Evolutionary conservation across 2,888 invertebrate genomes (phyloP), one percentile per base, ranked within the genome.

Genomic region (Cremastinae sp.): DNA sequence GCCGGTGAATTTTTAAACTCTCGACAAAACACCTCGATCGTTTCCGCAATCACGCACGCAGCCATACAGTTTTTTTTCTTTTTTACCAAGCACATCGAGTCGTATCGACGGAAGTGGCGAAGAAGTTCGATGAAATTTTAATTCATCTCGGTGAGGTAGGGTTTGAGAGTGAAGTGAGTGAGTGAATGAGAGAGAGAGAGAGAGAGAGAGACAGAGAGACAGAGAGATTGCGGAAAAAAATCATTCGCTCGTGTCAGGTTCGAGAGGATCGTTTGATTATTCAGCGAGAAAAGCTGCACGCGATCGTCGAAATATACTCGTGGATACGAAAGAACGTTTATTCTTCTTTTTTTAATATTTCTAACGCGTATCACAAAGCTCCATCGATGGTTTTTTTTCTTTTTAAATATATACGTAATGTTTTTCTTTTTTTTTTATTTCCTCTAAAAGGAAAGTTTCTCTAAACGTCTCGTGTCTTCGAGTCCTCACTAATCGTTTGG

Each of bases 351-450:
- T 22, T 39, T 49, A n/a, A 45, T 14, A 55, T 45, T 64, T 49
- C 51, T 55, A 61, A 59, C 56, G 65, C 43, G 41, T 65, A 61
- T 75, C 68, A 62, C 62, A 78, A 75, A 66, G 78, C 49, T 43
- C 56, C 43, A 28, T 70, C 22, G 37, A 61, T 39, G 39, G 12
- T 28, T 35, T 43, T 53, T 53, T 28, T 35, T 35, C 22, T 53
- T 53, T 28, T 35, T 53, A 1, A 28, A 35, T 20, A 20, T 64
- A 4, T 43, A 22, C 43, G 5, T 62, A 45, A 28, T 28, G 8
- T 49, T 18, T 47, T n/a, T 68, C 22, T 45, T 18, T 45, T 10
- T 12, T n/a, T 56, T 37, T 37, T 22, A 49, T 47, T 70, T 65
- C 39, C 64, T 16, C 59, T 71, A 66, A 0, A 39, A 51, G 64